phyloP scores from a whole-genome alignment of 2,888 invertebrate genomes.

The Chrysina gloriosa region DNA sequence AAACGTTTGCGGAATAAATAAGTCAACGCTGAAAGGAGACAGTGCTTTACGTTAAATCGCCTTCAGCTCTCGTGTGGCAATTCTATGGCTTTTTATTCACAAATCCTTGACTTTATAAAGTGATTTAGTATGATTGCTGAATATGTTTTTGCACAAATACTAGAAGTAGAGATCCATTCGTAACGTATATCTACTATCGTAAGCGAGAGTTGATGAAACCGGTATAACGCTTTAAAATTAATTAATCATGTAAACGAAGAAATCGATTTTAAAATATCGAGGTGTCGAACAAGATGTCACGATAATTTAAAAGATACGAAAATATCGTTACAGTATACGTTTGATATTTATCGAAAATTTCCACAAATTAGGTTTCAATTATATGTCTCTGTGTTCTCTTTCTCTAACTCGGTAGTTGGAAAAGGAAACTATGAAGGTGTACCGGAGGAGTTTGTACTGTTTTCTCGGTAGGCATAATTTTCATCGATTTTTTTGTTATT shows the following conservation, averaged over 20 bases:
- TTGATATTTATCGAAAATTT: conserved; percentile 5
- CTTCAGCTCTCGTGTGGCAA: neutral
- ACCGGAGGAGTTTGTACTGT: no score
- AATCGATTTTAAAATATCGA: neutral
- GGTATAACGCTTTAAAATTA: no score
- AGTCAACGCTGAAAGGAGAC: neutral
- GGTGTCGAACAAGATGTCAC: neutral
- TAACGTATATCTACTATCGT: no score
- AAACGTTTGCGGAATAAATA: no score
- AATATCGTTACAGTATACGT: neutral
- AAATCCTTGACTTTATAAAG: conserved; percentile 2
- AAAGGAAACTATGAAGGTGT: no score
- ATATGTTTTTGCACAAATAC: neutral
- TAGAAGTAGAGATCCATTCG: no score
- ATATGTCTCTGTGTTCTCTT: no score
- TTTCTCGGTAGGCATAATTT: neutral
- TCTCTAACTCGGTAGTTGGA: no score
- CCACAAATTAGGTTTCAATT: no score
- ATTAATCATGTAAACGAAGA: no score
- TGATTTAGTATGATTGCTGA: neutral
- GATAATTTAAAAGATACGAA: neutral
- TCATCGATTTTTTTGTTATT: conserved; percentile 5
- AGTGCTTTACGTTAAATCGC: neutral
- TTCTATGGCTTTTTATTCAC: neutral
- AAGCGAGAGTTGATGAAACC: no score